Evolutionary conservation across 2,113 vertebrate genomes (phyloP).

Genomic region (Hipposideros armiger): DNA sequence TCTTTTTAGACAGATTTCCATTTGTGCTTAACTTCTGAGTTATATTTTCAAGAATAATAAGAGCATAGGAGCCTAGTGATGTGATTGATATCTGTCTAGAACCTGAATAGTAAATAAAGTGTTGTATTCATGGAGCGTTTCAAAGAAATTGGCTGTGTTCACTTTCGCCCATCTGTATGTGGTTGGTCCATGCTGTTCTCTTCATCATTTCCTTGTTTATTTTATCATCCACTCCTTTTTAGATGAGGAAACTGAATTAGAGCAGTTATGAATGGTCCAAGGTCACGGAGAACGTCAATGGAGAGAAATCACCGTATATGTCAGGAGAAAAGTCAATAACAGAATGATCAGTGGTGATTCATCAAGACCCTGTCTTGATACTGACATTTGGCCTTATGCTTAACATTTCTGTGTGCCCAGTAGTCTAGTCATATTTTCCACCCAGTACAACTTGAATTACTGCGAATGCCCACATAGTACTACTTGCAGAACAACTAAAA

Average conservation of each 20-base stretch:
- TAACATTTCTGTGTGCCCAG: neutral
- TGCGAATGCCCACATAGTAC: neutral
- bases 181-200: neutral
- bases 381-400: neutral
- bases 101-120: neutral
- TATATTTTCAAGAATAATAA: conserved; percentile 27
- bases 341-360: conserved; percentile 1
- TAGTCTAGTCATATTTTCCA: neutral
- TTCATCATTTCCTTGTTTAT: neutral
- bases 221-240: neutral
- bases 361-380: neutral
- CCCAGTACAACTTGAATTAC: neutral
- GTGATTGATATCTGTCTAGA: neutral
- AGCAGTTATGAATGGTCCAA: neutral
- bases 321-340: neutral
- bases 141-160: neutral
- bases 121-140: neutral
- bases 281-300: neutral
- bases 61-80: neutral
- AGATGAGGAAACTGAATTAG: conserved; percentile 52
- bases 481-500: neutral
- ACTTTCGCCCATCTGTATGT: neutral
- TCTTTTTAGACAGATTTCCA: conserved; percentile 2
- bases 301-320: neutral
- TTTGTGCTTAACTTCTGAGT: neutral